A percentile compares a stretch with the other conserved stretches of the same genome.
These are phyloP conservation scores for Ecliptopera silaceata DNA, from an alignment of 2,888 invertebrate species.

Conservation along the genomic window DNA sequence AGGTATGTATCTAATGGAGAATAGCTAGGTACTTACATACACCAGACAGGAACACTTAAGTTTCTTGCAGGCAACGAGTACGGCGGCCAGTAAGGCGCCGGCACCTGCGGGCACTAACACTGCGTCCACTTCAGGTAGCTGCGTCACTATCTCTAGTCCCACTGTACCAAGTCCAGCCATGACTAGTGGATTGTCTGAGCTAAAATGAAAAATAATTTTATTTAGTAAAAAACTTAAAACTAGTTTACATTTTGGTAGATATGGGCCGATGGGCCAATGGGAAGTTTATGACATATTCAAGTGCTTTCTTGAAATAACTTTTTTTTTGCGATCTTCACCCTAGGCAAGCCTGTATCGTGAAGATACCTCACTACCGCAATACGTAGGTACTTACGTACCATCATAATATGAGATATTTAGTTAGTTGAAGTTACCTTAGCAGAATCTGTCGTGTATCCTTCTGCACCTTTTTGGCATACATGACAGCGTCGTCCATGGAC, in stretches of 20 bases:
- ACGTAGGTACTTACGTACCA: neutral
- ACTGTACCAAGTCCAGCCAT: conserved; percentile 74
- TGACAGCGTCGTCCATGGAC: conserved; percentile 52
- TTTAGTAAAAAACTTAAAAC: too few relatives aligned
- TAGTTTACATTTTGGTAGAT: too few relatives aligned
- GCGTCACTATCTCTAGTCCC: conserved; percentile 70
- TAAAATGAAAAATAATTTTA: too few relatives aligned
- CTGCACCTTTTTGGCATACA: conserved; percentile 62
- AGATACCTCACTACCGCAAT: too few relatives aligned
- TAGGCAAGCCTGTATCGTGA: too few relatives aligned
- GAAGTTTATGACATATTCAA: too few relatives aligned
- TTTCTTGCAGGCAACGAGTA: conserved; percentile 72
- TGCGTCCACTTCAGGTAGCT: conserved; percentile 72
- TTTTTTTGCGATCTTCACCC: too few relatives aligned
- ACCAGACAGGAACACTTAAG: conserved; percentile 75
- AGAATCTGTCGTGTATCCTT: conserved; percentile 53
- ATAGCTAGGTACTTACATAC: conserved; percentile 61
- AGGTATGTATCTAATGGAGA: too few relatives aligned
- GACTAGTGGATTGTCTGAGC: conserved; percentile 64
- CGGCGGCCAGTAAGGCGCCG: conserved; percentile 65
- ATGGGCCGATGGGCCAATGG: too few relatives aligned
- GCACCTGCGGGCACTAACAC: conserved; percentile 68
- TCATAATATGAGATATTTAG: too few relatives aligned
- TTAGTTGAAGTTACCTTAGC: conserved; percentile 44
- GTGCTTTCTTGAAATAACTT: too few relatives aligned